Evolutionary conservation across 1,140 invertebrate species (phyloP).

Genomic region (Globodera ellingtonae): DNA sequence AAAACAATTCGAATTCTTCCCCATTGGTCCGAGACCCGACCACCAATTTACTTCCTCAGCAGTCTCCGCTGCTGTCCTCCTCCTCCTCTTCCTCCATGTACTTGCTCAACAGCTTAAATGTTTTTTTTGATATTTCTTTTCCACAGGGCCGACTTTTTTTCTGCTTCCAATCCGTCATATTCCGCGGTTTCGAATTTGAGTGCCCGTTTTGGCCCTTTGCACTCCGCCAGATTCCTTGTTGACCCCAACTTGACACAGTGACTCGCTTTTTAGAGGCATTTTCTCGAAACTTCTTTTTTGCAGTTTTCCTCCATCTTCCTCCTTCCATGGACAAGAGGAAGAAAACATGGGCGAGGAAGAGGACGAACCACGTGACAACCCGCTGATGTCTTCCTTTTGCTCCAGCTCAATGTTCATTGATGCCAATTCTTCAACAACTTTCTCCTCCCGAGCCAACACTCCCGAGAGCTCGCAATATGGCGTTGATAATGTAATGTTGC

Average conservation of each 20-base stretch:
- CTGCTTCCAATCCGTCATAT: not conserved
- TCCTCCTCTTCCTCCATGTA: not conserved
- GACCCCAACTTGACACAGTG: slow-evolving; percentile 5
- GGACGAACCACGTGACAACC: slow-evolving; percentile 21
- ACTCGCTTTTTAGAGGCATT: slow-evolving; percentile 6
- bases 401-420: slow-evolving; percentile 34
- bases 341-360: slow-evolving; percentile 30
- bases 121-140: not conserved
- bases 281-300: not conserved
- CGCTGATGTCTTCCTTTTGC: slow-evolving; percentile 22
- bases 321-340: slow-evolving; percentile 4
- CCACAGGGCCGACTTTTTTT: slow-evolving; percentile 3
- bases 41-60: slow-evolving; percentile 1
- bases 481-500: slow-evolving; percentile 13
- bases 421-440: slow-evolving; percentile 50
- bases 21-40: slow-evolving; percentile 14
- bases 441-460: slow-evolving; percentile 40
- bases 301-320: slow-evolving; percentile 24
- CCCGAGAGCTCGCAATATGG: slow-evolving; percentile 34
- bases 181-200: not conserved
- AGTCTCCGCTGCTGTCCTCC: slow-evolving; percentile 3
- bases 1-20: slow-evolving; percentile 14
- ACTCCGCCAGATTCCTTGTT: slow-evolving; percentile 15
- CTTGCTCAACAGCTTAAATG: not conserved
- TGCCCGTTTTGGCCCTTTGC: not conserved